These are phyloP conservation scores for Psittacula cyanocephala DNA, from an alignment of 2,113 vertebrate genomes.

Conservation along the genomic window DNA sequence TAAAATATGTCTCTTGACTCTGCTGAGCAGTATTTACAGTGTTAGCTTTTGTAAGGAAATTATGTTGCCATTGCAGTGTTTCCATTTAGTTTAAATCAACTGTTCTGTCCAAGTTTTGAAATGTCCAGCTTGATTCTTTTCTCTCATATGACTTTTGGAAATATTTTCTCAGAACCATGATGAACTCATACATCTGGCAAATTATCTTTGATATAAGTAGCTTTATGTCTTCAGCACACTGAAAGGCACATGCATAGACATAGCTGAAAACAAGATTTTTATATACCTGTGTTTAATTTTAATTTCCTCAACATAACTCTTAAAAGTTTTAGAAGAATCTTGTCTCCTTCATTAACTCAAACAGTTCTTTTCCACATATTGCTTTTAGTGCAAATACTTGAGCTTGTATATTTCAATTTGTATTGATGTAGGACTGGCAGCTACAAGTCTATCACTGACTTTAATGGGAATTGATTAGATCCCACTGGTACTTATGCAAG, in stretches of 20 bases:
- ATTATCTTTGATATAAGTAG: not conserved
- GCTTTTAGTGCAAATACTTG: not conserved
- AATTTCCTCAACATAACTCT: not conserved
- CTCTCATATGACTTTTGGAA: not conserved
- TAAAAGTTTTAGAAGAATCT: not conserved
- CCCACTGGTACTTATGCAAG: conserved; percentile 1
- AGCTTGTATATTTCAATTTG: not conserved
- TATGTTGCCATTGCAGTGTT: not conserved
- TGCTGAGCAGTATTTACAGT: not conserved
- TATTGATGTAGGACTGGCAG: not conserved
- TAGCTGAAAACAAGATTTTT: not conserved
- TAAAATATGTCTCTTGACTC: not conserved
- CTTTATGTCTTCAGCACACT: not conserved
- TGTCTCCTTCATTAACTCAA: not conserved
- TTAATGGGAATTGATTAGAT: conserved; percentile 54
- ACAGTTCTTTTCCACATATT: not conserved
- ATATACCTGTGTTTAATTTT: not conserved
- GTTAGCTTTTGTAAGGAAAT: not conserved
- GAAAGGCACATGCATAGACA: not conserved
- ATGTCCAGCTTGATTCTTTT: not conserved
- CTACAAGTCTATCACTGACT: conserved; percentile 16
- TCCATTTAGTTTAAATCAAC: not conserved
- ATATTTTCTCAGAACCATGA: not conserved
- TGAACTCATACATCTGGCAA: not conserved
- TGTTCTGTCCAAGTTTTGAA: not conserved